Percentiles rank a stretch among this genome's conserved stretches.
Evolutionary conservation across 2,113 vertebrate genomes (phyloP).

Genomic region (Phainopepla nitens): DNA sequence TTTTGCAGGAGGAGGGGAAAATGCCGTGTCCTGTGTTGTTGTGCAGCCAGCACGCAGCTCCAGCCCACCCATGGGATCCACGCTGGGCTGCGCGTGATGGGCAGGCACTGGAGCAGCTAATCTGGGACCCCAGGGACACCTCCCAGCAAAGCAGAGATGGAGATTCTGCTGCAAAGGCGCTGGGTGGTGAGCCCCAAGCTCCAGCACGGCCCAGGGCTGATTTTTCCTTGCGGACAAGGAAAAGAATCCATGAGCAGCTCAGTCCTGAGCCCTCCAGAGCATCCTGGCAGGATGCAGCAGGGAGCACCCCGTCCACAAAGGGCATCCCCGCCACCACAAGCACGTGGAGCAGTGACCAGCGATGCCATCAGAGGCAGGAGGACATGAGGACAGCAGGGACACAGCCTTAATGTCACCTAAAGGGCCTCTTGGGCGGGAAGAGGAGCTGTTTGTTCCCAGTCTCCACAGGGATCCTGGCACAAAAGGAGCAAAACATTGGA

Average conservation of each 20-base stretch:
- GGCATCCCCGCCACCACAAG: not conserved
- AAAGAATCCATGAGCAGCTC: not conserved
- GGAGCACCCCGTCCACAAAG: not conserved
- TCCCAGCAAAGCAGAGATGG: not conserved
- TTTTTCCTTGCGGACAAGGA: not conserved
- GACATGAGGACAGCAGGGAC: not conserved
- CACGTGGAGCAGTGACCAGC: not conserved
- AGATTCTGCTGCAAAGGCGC: not conserved
- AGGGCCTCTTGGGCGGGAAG: not conserved
- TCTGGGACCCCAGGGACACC: not conserved
- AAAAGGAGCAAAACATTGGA: not conserved
- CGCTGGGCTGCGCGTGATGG: not conserved
- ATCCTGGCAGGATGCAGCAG: not conserved
- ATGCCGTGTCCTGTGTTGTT: fast-evolving
- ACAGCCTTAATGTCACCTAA: not conserved
- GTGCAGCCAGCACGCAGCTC: not conserved
- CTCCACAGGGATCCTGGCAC: not conserved
- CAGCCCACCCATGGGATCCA: not conserved
- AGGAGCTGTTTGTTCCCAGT: not conserved
- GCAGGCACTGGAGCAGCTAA: not conserved
- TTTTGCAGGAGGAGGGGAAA: not conserved
- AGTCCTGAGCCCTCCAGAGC: not conserved
- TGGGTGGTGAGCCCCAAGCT: not conserved
- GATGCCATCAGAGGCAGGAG: not conserved
- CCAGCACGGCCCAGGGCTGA: not conserved